phyloP scores from a whole-genome alignment of 2,888 invertebrate species.

The Sphaeridia pumilis region DNA sequence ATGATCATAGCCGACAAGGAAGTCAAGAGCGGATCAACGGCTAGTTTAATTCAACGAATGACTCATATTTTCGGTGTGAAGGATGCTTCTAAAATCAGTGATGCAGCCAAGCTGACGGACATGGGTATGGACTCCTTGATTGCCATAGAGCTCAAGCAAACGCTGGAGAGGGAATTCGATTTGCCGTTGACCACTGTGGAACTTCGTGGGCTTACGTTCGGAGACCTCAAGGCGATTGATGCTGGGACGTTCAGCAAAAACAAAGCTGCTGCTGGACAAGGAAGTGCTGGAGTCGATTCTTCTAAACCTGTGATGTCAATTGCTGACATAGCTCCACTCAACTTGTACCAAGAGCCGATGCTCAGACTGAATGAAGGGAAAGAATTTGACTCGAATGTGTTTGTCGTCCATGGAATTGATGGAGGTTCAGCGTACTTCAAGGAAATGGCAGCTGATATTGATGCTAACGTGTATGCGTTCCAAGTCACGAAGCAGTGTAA shows the following conservation, averaged over 20 bases:
- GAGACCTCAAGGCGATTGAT: constrained; percentile 47
- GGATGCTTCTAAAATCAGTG: constrained; percentile 12
- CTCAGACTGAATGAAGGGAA: neutral
- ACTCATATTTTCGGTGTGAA: constrained; percentile 2
- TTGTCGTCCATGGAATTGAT: constrained; percentile 71
- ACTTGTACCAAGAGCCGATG: neutral
- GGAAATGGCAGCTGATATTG: constrained; percentile 56
- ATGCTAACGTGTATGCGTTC: constrained; percentile 67
- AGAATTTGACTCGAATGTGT: constrained; percentile 35
- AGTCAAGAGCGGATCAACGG: neutral
- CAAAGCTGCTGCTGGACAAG: neutral
- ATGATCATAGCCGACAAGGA: constrained; percentile 2
- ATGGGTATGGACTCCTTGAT: constrained; percentile 95
- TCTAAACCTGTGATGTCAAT: neutral
- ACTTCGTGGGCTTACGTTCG: constrained; percentile 66
- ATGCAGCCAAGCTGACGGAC: constrained; percentile 59
- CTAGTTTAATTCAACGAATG: neutral
- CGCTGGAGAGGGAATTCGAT: constrained; percentile 77
- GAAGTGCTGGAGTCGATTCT: too few relatives aligned
- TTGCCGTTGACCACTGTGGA: constrained; percentile 74
- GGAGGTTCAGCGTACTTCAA: constrained; percentile 62
- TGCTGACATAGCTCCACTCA: neutral
- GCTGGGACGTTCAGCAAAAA: neutral
- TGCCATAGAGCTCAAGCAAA: constrained; percentile 92
- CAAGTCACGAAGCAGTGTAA: constrained; percentile 63